Base-by-base conservation (phyloP, 2,888 invertebrate genomes). In the Crioceris asparagi region DNA sequence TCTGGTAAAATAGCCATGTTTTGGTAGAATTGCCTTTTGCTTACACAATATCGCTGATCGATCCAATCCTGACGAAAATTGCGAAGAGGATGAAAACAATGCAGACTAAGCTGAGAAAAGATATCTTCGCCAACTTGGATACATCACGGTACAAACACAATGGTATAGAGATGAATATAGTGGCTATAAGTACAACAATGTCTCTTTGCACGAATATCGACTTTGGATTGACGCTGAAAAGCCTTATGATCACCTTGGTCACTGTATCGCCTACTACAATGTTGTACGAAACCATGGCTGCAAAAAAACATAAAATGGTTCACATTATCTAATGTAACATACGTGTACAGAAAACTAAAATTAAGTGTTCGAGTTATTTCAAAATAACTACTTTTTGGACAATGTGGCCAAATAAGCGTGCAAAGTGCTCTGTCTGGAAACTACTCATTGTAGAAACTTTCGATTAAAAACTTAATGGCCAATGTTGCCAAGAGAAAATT, bases 221-320 rank as follows among this genome's bases (percentile, higher is more conserved):
- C 27, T 67, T 66, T 27, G 65, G 62, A 3, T 66, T 59, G 19
- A 74, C 64, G 33, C 73, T 72, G 10, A 79, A 75, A 34, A 85
- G 68, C 43, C 84, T 69, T n/a, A 79, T 70, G 38, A 86, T 67
- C 12, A 87, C 82, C 65, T 85, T 85, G 11, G 86, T 85, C 29
- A 85, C 71, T 0, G 86, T 87, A 57, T 88, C 87, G 14, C 86
- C 87, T 18, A 87, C 85, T 14, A 86, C 85, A 12, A 87, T 80
- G 62, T 87, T 87, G 63, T 87, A 87, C 39, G 85, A 85, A 40
- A 86, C 81, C 85, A 87, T 86, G 6, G 85, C 86, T 85, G 69
- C 25, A 71, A 56, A 30, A 42, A 39, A 41, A 39, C n/a, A 4
- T n/a, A n/a, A n/a, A n/a, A n/a, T n/a, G n/a, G n/a, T n/a, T n/a